Base-by-base conservation (phyloP, 2,113 vertebrate genomes). In the Spea bombifrons region DNA sequence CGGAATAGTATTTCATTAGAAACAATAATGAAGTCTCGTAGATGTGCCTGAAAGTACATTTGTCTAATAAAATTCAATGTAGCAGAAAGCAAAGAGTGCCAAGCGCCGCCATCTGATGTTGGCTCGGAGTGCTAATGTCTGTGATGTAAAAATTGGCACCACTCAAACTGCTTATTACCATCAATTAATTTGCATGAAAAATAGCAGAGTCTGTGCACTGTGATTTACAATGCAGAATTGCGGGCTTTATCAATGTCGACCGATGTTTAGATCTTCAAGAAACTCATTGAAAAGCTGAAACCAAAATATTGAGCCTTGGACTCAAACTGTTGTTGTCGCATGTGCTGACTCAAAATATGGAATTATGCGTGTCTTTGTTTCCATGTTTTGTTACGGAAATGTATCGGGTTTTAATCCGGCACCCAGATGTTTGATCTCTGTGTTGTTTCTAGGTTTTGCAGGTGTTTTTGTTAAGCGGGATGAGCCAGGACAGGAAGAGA, bases 171-270 rank as follows among this genome's bases (percentile, higher is more conserved):
- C 68, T 78, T 78, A 78, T 78, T 78, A 78, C 59, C 76, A 65
- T 78, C 75, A 77, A 70, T 78, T 78, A 78, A 78, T 71, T 78
- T 78, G 76, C 67, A 78, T 78, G 43, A 71, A 78, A 78, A 78
- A 78, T 78, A 78, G 57, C 68, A 52, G 68, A 49, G 53, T 77
- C 68, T 63, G 43, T 63, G 16, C 55, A 63, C 45, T 50, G 47
- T 70, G 16, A 77, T 77, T 77, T 70, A 71, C 66, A 61, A 17
- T 70, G 66, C 46, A 71, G 53, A 63, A 70, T 77, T 47, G 12
- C 67, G 15, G 48, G 44, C 66, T 70, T 66, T 49, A 63, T 69
- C 74, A 76, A 49, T 76, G 66, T 76, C 75, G 8, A 17, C 44
- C 12, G 15, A 53, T 44, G 48, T 66, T 45, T 53, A 8, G 7